Conservation (phyloP, 37 sponge, comb jelly and placozoan genomes). For the Halichondria panicea region DNA sequence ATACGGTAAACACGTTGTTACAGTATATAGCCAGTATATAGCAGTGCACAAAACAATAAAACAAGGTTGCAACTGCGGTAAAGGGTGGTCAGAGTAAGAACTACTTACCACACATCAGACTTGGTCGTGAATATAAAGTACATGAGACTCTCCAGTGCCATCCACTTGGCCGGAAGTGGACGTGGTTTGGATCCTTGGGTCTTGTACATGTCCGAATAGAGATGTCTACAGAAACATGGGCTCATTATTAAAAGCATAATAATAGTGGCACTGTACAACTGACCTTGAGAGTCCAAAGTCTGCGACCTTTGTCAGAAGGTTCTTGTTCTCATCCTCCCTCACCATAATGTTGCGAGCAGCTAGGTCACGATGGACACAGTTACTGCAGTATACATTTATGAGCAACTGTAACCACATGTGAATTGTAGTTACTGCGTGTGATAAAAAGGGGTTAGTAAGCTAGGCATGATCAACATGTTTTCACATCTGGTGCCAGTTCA, state of each 20-base stretch:
- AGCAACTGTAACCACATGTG: background rate
- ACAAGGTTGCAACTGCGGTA: no score
- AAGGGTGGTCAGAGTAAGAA: no score
- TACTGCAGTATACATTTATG: constrained; percentile 19
- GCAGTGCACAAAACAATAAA: no score
- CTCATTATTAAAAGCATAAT: background rate
- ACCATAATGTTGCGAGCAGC: constrained; percentile 86
- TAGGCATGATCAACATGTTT: background rate
- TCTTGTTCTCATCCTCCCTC: constrained; percentile 29
- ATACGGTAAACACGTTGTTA: no score
- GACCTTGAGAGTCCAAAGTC: constrained; percentile 90
- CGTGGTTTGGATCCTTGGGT: constrained; percentile 70
- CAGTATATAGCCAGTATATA: no score
- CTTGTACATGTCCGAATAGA: constrained; percentile 83
- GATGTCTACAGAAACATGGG: constrained; percentile 33
- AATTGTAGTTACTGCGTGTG: background rate
- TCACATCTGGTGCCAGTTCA: background rate
- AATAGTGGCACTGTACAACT: background rate
- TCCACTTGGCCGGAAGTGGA: constrained; percentile 89
- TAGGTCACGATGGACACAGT: constrained; percentile 84
- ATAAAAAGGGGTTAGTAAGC: background rate
- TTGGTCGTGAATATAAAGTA: constrained; percentile 74
- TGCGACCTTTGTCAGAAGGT: constrained; percentile 69
- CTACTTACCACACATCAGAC: constrained; percentile 84
- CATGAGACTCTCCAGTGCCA: constrained; percentile 82